A percentile compares a stretch with the other conserved stretches of the same genome.
phyloP scores from a whole-genome alignment of 1,140 invertebrate genomes.

The Heliconius eleuchia region DNA sequence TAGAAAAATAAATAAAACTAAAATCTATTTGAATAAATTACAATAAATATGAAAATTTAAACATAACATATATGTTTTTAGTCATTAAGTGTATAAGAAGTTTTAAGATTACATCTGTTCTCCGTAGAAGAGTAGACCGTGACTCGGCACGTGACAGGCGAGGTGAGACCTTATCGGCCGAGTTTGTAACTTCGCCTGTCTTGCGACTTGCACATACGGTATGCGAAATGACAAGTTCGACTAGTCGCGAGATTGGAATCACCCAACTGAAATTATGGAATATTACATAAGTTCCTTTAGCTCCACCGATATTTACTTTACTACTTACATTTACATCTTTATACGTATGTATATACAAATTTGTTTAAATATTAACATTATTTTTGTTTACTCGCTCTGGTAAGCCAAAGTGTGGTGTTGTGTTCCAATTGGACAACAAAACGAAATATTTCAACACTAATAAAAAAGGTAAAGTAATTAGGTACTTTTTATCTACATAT shows the following conservation, averaged over 20 bases:
- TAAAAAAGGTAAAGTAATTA: too few relatives aligned
- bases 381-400: too few relatives aligned
- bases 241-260: slow-evolving; percentile 37
- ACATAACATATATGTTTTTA: background rate
- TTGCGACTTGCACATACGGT: slow-evolving; percentile 34
- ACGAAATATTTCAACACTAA: too few relatives aligned
- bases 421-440: too few relatives aligned
- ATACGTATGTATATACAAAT: too few relatives aligned
- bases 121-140: slow-evolving; percentile 49
- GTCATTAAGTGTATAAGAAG: slow-evolving; percentile 46
- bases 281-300: slow-evolving; percentile 14
- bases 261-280: slow-evolving; percentile 34
- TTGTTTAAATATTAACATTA: too few relatives aligned
- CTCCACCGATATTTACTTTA: background rate
- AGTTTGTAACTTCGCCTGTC: slow-evolving; percentile 45
- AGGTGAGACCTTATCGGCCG: slow-evolving; percentile 43
- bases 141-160: slow-evolving; percentile 54
- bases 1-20: too few relatives aligned
- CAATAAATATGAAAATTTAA: too few relatives aligned
- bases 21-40: too few relatives aligned
- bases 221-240: slow-evolving; percentile 46
- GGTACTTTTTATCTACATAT: too few relatives aligned
- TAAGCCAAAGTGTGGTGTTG: too few relatives aligned
- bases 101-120: slow-evolving; percentile 55
- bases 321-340: background rate